These are phyloP conservation scores for Drosophila subpulchrella DNA, from an alignment of 1,140 invertebrate genomes.

Conservation along the genomic window DNA sequence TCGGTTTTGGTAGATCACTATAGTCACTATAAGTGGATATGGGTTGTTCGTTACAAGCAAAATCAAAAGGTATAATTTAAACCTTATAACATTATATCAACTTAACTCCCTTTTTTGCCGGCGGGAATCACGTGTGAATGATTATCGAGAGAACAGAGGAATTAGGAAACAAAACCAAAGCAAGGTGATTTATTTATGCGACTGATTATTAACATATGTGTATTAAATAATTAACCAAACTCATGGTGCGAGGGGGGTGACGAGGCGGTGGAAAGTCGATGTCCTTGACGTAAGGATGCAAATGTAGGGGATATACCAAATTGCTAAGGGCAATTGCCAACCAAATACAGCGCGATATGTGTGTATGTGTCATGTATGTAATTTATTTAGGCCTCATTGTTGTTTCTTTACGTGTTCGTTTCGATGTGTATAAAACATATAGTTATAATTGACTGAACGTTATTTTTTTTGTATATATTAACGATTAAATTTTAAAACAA, in stretches of 20 bases:
- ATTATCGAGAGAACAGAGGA: constrained; percentile 13
- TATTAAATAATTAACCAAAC: constrained; percentile 59
- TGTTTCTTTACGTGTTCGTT: constrained; percentile 44
- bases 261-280: constrained; percentile 13
- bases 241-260: constrained; percentile 28
- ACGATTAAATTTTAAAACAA: constrained; percentile 62
- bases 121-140: constrained; percentile 12
- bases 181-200: constrained; percentile 82
- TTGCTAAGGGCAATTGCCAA: constrained; percentile 1
- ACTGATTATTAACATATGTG: constrained; percentile 82
- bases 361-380: constrained; percentile 11
- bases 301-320: constrained; percentile 37
- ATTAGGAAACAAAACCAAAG: constrained; percentile 48
- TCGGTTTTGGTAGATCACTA: not conserved
- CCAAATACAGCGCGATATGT: constrained; percentile 2
- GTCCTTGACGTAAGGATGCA: constrained; percentile 37
- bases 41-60: not conserved
- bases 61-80: not conserved
- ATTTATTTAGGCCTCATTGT: constrained; percentile 50
- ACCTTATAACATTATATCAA: no score
- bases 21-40: not conserved
- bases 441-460: constrained; percentile 79
- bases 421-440: constrained; percentile 41
- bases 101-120: not conserved
- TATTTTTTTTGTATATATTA: constrained; percentile 77